Base-by-base conservation (phyloP, 1,140 invertebrate species). In the Phortica variegata region DNA sequence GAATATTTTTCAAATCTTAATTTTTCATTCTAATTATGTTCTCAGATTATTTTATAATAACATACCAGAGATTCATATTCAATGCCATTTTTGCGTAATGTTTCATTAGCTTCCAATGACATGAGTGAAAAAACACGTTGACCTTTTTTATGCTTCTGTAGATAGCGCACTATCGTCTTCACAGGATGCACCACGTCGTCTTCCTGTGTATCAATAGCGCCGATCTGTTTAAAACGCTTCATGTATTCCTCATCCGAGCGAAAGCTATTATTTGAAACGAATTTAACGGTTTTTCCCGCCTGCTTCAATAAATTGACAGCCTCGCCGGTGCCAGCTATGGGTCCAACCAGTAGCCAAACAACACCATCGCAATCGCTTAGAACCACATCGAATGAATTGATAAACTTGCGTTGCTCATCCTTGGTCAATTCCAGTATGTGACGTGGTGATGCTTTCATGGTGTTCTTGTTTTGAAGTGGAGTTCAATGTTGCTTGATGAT, bases 181-280 rank as follows among this genome's bases (percentile, higher is more conserved):
- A 60, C 65, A 12, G 69, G 69, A 53, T 73, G 65, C 3, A 72
- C 54, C 13, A 73, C 37, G 38, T 73, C 69, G 20, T 65, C 55
- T 32, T 62, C 47, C 1, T 56, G 47, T 8, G 65, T 49, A 47
- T 61, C 50, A 18, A 38, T 2, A 1, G 66, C 61, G 0, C 65
- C 65, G 12, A 71, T 71, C 6, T 56, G 18, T 15, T 49, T 26
- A 15, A 70, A 71, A 41, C 52, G 61, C 29, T 58, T 54, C 62
- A 71, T 56, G 43, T 80, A 79, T 12, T 75, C 65, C 15, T 78
- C 63, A 41, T 73, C 52, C 1, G 56, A 69, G 26, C 76, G 47
- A 15, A 79, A 65, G 44, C 77, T 81, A 61, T 91, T 91, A 61
- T 91, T 91, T 0, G 88, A 87, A 3, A 90, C 80, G 49, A 85